Base-by-base conservation (phyloP, 2,797 vertebrate genomes). In the Siniperca obscura region DNA sequence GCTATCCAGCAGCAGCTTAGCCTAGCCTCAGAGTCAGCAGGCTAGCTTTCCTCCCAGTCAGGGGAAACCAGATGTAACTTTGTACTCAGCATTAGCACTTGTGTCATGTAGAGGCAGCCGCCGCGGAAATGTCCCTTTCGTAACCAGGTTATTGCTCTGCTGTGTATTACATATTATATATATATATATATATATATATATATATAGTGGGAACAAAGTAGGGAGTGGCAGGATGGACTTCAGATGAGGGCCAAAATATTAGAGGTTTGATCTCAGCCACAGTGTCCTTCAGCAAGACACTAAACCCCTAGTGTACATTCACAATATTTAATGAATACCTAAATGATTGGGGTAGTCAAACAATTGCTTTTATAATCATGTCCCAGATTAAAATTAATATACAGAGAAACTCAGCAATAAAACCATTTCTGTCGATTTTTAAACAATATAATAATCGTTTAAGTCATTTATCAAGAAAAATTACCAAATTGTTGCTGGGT, bases 41-140 rank as follows among this genome's bases (percentile, higher is more conserved):
- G 85, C 87, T 82, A 86, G 90, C 88, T 88, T 83, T 80, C 81
- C 85, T 85, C 83, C 50, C 87, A 81, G 85, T 76, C 90, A 71
- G 86, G 70, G 81, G 81, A 78, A 84, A 88, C 90, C 93, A 93
- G 91, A 91, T 93, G 93, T 82, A 90, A 90, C 89, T 88, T 78
- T 85, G 91, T 70, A 90, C 88, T 94, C 90, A 76, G 82, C 90
- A 67, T 90, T 89, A 91, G 78, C 86, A 65, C 87, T 81, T 78
- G 82, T 76, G 77, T 89, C 82, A 75, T 81, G 81, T 78, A 40
- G 59, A 87, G 79, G 80, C 84, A 67, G 83, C 82, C 64, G 68
- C 76, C 71, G 22, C 17, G 44, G 78, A 90, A 80, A 86, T 52
- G 62, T 81, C 72, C 70, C 80, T 60, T 53, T 76, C 57, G 62